A percentile compares a stretch with the other conserved stretches of the same genome.
Evolutionary conservation across 2,113 vertebrate genomes (phyloP).

Genomic region (Helogale parvula): DNA sequence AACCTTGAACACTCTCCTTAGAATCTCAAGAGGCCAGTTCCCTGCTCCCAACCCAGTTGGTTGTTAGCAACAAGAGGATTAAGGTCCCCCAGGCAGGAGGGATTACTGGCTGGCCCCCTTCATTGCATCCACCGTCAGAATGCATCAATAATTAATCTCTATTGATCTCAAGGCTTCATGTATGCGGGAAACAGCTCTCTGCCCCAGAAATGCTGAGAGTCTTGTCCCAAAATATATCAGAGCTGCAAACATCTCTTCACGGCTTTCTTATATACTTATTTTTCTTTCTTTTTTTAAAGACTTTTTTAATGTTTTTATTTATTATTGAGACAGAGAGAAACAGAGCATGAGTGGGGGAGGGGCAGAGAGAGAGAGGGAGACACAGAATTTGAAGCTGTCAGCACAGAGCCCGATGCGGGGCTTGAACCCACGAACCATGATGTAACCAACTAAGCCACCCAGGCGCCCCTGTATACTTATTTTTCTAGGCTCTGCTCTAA

Average conservation of each 20-base stretch:
- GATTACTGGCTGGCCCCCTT: neutral
- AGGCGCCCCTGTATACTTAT: neutral
- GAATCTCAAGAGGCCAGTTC: neutral
- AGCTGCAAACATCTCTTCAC: neutral
- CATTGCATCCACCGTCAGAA: neutral
- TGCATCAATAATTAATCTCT: neutral
- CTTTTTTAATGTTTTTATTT: too few relatives aligned
- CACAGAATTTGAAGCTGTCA: too few relatives aligned
- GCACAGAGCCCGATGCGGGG: too few relatives aligned
- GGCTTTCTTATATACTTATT: neutral
- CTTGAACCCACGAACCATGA: too few relatives aligned
- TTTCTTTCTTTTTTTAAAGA: neutral
- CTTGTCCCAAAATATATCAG: neutral
- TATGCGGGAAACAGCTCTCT: neutral
- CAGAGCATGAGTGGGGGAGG: too few relatives aligned
- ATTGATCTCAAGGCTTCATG: neutral
- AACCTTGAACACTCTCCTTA: neutral
- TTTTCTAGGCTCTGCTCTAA: neutral
- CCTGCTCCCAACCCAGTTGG: neutral
- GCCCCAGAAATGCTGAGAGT: neutral
- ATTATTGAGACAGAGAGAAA: too few relatives aligned
- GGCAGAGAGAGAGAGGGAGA: too few relatives aligned
- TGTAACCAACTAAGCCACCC: too few relatives aligned
- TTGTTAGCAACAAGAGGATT: constrained; percentile 10
- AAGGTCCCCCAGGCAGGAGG: neutral